Evolutionary conservation across 64 coral and sea anemone species (phyloP).

Genomic region (Exaiptasia diaphana): DNA sequence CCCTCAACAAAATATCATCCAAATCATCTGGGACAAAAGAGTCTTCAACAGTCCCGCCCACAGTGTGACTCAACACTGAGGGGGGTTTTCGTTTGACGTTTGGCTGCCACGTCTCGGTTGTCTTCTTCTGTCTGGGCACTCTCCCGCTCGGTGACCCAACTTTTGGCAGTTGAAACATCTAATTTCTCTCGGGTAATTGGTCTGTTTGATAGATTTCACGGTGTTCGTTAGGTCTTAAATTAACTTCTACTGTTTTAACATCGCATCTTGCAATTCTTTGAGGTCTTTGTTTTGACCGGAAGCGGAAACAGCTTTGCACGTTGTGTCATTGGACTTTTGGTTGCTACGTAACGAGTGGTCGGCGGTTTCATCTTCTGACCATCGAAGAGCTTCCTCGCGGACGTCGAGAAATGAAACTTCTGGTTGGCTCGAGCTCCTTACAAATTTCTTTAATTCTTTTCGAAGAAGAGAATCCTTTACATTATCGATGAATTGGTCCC

Average conservation of each 20-base stretch:
- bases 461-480: background rate
- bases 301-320: background rate
- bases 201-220: background rate
- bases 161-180: background rate
- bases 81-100: background rate
- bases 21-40: background rate
- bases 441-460: conserved; percentile 18
- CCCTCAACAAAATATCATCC: background rate
- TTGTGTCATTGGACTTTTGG: background rate
- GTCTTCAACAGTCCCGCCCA: background rate
- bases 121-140: background rate
- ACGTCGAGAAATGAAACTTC: background rate
- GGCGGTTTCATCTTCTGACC: background rate
- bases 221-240: background rate
- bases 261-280: background rate
- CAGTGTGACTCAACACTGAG: conserved; percentile 1
- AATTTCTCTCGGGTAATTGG: background rate
- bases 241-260: background rate
- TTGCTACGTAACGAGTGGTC: background rate
- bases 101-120: background rate
- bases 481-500: conserved; percentile 4
- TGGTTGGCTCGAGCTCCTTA: background rate
- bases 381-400: background rate
- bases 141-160: background rate
- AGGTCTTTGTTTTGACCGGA: background rate